Conservation (phyloP, 2,888 invertebrate genomes). For the Ormyrus rosae region DNA sequence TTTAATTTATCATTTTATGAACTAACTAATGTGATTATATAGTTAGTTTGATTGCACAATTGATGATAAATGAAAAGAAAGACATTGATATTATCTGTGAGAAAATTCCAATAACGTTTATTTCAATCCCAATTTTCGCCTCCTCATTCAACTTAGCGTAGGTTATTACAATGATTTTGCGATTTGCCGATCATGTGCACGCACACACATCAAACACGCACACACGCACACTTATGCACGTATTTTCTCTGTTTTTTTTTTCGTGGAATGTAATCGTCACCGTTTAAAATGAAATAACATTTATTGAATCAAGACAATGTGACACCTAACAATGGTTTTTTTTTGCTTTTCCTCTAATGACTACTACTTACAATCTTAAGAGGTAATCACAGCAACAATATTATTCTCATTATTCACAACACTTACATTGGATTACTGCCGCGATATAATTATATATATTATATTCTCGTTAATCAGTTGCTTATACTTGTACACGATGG, state of each 20-base stretch:
- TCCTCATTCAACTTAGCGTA: conserved; percentile 49
- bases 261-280: conserved; percentile 39
- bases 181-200: conserved; percentile 40
- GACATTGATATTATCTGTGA: conserved; percentile 34
- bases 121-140: conserved; percentile 53
- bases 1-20: not conserved
- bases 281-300: conserved; percentile 75
- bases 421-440: conserved; percentile 75
- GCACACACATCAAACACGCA: conserved; percentile 34
- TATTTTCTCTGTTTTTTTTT: conserved; percentile 27
- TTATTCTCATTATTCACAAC: conserved; percentile 76
- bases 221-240: conserved; percentile 36
- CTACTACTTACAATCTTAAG: conserved; percentile 75
- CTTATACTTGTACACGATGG: conserved; percentile 70
- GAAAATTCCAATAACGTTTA: conserved; percentile 58
- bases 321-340: conserved; percentile 72
- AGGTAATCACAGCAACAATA: conserved; percentile 76
- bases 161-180: conserved; percentile 53
- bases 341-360: conserved; percentile 65
- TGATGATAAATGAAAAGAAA: conserved; percentile 16
- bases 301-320: conserved; percentile 75
- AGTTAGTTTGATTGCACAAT: not conserved
- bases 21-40: not conserved
- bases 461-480: conserved; percentile 71
- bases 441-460: conserved; percentile 71